A percentile compares a stretch with the other conserved stretches of the same genome.
These are phyloP conservation scores for Acropternis orthonyx DNA, from an alignment of 2,797 vertebrate genomes.

Conservation along the genomic window DNA sequence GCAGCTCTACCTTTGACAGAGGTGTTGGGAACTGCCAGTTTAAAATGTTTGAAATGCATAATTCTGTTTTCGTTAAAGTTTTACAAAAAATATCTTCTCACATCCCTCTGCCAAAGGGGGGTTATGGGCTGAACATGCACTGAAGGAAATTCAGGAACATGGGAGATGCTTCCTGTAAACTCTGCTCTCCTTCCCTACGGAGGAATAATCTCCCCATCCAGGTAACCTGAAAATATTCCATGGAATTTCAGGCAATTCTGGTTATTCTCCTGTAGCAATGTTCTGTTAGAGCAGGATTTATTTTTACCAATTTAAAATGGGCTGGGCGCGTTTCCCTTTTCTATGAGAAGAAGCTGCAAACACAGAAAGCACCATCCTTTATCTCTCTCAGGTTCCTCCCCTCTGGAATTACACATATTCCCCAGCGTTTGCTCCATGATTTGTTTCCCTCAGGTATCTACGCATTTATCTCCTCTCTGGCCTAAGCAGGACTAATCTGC, in stretches of 20 bases:
- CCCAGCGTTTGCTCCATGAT: fast-evolving
- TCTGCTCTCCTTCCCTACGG: fast-evolving
- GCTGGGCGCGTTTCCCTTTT: background rate
- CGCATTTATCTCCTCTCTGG: background rate
- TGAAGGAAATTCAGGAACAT: fast-evolving
- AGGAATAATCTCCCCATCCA: background rate
- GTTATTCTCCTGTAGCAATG: background rate
- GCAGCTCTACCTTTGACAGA: background rate
- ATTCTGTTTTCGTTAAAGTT: background rate
- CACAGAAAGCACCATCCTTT: background rate
- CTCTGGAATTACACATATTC: background rate
- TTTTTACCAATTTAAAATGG: background rate
- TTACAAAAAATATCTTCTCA: background rate
- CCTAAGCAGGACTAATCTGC: background rate
- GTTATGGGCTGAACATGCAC: background rate
- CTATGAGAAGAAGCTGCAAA: background rate
- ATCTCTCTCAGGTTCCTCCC: background rate
- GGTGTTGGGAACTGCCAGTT: background rate
- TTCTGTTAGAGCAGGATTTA: background rate
- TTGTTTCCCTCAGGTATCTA: background rate
- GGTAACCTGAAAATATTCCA: fast-evolving
- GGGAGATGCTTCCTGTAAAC: background rate
- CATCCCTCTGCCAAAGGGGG: background rate
- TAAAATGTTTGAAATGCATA: fast-evolving
- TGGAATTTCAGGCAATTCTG: background rate